phyloP scores from a whole-genome alignment of 2,797 vertebrate genomes.

The Jordanella pulchra region DNA sequence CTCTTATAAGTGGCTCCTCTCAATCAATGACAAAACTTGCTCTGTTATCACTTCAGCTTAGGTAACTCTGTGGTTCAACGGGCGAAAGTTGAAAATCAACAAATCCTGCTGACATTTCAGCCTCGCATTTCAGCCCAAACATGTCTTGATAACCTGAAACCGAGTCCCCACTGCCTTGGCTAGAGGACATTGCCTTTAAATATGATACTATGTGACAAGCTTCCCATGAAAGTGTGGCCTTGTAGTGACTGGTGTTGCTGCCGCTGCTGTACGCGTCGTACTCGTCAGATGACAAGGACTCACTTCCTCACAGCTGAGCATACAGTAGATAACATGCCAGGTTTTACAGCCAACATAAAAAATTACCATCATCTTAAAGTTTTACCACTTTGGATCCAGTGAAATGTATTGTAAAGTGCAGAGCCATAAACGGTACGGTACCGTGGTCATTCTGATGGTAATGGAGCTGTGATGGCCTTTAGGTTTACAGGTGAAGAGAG shows the following conservation, averaged over 20 bases:
- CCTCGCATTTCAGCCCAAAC: constrained; percentile 30
- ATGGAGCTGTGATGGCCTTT: constrained; percentile 11
- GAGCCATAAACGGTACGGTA: constrained; percentile 49
- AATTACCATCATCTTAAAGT: constrained; percentile 54
- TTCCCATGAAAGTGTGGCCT: constrained; percentile 35
- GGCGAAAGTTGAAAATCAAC: constrained; percentile 41
- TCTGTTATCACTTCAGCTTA: constrained; percentile 23
- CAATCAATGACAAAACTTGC: constrained; percentile 35
- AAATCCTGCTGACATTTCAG: constrained; percentile 48
- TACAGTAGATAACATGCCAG: constrained; percentile 38
- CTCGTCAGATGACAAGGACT: constrained; percentile 14
- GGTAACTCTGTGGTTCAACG: constrained; percentile 9
- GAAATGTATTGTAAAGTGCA: constrained; percentile 27
- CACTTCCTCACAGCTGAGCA: constrained; percentile 6
- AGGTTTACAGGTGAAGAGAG: constrained; percentile 49
- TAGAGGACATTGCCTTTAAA: constrained; percentile 41
- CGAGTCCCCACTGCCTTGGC: constrained; percentile 32
- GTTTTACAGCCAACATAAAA: constrained; percentile 60
- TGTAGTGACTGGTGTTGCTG: constrained; percentile 24
- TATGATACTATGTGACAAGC: constrained; percentile 60
- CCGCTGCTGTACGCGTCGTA: constrained; percentile 22
- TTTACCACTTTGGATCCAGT: constrained; percentile 54
- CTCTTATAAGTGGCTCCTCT: constrained; percentile 39
- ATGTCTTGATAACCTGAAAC: constrained; percentile 50
- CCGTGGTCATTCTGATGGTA: constrained; percentile 47